These are phyloP conservation scores for Spisula subtruncata DNA, from an alignment of 2,888 invertebrate species.

Conservation along the genomic window DNA sequence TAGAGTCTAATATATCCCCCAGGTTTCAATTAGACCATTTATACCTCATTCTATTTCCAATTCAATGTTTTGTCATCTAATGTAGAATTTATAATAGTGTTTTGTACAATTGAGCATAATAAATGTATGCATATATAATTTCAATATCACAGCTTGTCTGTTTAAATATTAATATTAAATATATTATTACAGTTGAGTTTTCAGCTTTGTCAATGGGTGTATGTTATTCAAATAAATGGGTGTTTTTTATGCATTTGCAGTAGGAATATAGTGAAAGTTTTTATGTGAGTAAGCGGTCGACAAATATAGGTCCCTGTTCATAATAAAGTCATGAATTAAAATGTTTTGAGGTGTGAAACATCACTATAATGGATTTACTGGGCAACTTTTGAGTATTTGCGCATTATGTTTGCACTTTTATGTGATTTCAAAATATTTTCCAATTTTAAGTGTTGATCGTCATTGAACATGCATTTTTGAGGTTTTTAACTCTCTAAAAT, in stretches of 20 bases:
- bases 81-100: neutral
- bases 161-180: slow-evolving; percentile 5
- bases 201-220: neutral
- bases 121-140: slow-evolving; percentile 16
- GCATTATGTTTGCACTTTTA: neutral
- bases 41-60: neutral
- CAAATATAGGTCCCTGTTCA: neutral
- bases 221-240: neutral
- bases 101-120: neutral
- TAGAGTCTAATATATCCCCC: neutral
- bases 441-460: neutral
- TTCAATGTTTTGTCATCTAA: slow-evolving; percentile 9
- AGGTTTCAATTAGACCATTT: neutral
- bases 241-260: neutral
- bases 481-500: neutral
- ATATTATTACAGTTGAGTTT: neutral
- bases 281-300: neutral
- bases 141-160: neutral
- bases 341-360: neutral
- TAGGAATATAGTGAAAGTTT: neutral
- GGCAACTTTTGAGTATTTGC: neutral
- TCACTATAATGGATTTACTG: slow-evolving; percentile 13
- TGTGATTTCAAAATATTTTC: neutral
- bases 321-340: slow-evolving; percentile 4
- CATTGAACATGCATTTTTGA: neutral